Conservation (phyloP, 2,113 vertebrate genomes). For the Channa maculata region DNA sequence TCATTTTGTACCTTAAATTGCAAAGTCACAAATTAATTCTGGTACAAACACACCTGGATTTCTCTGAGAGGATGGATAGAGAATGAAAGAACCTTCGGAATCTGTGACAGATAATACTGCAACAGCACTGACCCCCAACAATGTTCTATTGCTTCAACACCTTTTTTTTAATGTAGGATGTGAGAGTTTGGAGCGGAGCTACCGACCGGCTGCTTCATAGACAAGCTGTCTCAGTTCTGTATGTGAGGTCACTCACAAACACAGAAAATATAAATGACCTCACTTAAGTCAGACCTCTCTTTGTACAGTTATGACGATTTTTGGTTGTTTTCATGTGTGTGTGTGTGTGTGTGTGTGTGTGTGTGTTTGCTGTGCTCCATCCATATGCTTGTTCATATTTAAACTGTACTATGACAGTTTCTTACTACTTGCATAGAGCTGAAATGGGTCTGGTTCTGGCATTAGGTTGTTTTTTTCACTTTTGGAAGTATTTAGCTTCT, state of each 20-base stretch:
- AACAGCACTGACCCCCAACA: neutral
- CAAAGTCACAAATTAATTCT: neutral
- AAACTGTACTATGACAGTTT: slow-evolving; percentile 5
- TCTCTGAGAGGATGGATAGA: neutral
- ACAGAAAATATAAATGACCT: slow-evolving; percentile 15
- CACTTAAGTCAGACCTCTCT: slow-evolving; percentile 2
- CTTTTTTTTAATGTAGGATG: neutral
- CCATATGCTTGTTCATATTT: slow-evolving; percentile 12
- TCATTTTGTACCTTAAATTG: too few species aligned
- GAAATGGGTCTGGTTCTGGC: slow-evolving; percentile 2
- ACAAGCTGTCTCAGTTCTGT: slow-evolving; percentile 4
- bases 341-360: slow-evolving; percentile 14
- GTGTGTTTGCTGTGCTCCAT: slow-evolving; percentile 16
- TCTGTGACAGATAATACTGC: neutral
- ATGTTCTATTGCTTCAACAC: neutral
- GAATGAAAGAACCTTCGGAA: neutral
- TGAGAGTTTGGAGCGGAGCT: neutral
- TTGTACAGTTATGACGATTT: slow-evolving; percentile 19
- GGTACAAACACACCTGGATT: neutral
- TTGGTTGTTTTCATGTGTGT: neutral
- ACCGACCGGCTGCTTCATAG: slow-evolving; percentile 1
- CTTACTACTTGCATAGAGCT: slow-evolving; percentile 1
- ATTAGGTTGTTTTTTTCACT: neutral
- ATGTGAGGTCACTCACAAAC: slow-evolving; percentile 12
- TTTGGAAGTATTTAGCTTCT: neutral